Percentiles rank a stretch among this genome's conserved stretches.
phyloP scores from a whole-genome alignment of 2,113 vertebrate genomes.

The Neodontobutis hainanensis region DNA sequence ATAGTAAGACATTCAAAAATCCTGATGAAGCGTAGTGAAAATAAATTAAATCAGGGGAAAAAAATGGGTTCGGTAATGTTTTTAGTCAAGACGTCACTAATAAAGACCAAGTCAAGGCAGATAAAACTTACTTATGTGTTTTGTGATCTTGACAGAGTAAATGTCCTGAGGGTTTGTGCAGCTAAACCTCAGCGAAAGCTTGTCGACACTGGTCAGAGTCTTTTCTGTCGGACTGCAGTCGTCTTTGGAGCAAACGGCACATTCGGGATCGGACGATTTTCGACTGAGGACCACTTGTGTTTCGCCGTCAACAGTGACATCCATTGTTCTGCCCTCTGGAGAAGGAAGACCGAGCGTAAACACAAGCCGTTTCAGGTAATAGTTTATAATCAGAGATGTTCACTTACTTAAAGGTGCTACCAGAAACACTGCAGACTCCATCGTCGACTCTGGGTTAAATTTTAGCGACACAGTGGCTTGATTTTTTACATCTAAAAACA shows the following conservation, averaged over 20 bases:
- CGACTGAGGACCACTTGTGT: constrained; percentile 56
- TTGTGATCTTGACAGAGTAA: constrained; percentile 73
- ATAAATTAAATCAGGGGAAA: too few species aligned
- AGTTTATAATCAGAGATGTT: background rate
- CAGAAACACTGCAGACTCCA: constrained; percentile 75
- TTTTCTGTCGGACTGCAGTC: constrained; percentile 40
- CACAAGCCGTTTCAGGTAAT: background rate
- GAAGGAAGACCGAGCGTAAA: background rate
- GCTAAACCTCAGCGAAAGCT: constrained; percentile 63
- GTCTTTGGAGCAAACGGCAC: constrained; percentile 65
- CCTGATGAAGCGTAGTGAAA: too few species aligned
- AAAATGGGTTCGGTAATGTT: too few species aligned
- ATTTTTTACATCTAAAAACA: constrained; percentile 79
- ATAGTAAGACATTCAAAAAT: too few species aligned
- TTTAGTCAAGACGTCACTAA: background rate
- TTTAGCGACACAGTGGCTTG: constrained; percentile 74
- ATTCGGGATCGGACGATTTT: constrained; percentile 31
- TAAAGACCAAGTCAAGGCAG: too few species aligned
- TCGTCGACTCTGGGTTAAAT: constrained; percentile 63
- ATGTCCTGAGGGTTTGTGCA: constrained; percentile 71
- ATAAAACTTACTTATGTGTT: constrained; percentile 77
- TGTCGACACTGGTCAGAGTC: constrained; percentile 11
- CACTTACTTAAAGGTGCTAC: constrained; percentile 80
- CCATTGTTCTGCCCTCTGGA: constrained; percentile 52
- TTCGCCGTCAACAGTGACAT: constrained; percentile 47